Conservation (phyloP, 2,113 vertebrate species). For the Bungarus multicinctus region DNA sequence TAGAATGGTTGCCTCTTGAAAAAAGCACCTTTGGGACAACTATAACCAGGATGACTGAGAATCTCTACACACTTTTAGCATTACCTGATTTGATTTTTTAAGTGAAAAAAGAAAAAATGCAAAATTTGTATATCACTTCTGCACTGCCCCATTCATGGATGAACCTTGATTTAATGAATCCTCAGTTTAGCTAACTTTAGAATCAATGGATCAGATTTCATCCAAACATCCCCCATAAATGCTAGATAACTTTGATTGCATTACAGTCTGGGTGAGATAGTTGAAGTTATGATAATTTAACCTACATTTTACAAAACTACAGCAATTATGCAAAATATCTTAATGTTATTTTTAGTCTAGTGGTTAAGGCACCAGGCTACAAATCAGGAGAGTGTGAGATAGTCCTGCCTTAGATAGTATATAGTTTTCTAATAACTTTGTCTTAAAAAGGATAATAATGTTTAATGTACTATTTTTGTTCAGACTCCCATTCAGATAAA, state of each 20-base stretch:
- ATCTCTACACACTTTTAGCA: too few species aligned
- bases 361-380: background rate
- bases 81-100: background rate
- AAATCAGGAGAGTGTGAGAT: background rate
- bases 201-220: background rate
- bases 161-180: background rate
- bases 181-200: background rate
- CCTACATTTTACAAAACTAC: background rate
- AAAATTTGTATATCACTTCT: background rate
- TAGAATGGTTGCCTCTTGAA: too few species aligned
- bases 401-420: background rate
- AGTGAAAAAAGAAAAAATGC: background rate
- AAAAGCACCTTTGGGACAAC: too few species aligned
- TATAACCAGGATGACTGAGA: too few species aligned
- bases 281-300: background rate
- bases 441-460: background rate
- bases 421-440: background rate
- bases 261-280: background rate
- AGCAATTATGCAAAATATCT: background rate
- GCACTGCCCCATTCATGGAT: background rate
- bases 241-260: background rate
- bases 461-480: conserved; percentile 11
- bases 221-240: background rate
- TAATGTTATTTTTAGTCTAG: background rate
- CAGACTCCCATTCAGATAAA: conserved; percentile 94